Conservation (phyloP, 2,888 invertebrate species). For the Mechanitis messenoides region DNA sequence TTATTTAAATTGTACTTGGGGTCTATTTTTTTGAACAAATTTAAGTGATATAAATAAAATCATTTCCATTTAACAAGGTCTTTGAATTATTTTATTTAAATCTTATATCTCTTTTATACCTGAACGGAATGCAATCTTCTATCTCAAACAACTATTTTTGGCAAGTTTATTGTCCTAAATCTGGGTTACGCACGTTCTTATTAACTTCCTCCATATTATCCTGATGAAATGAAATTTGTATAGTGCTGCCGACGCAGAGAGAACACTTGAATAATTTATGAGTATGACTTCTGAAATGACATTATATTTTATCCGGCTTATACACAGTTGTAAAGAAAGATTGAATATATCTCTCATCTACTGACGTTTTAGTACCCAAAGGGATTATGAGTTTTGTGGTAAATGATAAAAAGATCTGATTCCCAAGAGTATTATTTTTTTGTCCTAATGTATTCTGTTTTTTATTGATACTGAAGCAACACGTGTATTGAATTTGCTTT, state of each 20-base stretch:
- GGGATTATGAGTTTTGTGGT: slow-evolving; percentile 2
- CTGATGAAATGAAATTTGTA: slow-evolving; percentile 19
- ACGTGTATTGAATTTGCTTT: not conserved
- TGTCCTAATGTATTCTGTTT: not conserved
- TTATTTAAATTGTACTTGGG: too few species aligned
- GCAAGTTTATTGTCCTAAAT: slow-evolving; percentile 9
- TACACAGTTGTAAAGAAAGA: slow-evolving; percentile 6
- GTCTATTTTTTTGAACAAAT: too few species aligned
- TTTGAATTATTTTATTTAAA: too few species aligned
- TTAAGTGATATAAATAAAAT: too few species aligned
- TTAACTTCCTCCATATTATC: slow-evolving; percentile 20
- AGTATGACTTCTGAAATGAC: slow-evolving; percentile 12
- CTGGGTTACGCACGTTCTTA: slow-evolving; percentile 8
- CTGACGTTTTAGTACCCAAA: not conserved
- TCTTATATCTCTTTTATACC: not conserved
- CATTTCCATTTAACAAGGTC: too few species aligned
- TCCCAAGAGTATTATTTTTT: not conserved
- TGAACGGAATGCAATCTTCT: not conserved
- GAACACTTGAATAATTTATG: slow-evolving; percentile 26
- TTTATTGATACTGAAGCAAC: slow-evolving; percentile 1
- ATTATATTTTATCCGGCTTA: slow-evolving; percentile 12
- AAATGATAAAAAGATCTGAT: not conserved
- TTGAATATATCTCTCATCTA: slow-evolving; percentile 5
- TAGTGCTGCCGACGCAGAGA: slow-evolving; percentile 14
- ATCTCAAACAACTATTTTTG: slow-evolving; percentile 2